These are phyloP conservation scores for Timema cristinae DNA, from an alignment of 2,888 invertebrate species.

Conservation along the genomic window DNA sequence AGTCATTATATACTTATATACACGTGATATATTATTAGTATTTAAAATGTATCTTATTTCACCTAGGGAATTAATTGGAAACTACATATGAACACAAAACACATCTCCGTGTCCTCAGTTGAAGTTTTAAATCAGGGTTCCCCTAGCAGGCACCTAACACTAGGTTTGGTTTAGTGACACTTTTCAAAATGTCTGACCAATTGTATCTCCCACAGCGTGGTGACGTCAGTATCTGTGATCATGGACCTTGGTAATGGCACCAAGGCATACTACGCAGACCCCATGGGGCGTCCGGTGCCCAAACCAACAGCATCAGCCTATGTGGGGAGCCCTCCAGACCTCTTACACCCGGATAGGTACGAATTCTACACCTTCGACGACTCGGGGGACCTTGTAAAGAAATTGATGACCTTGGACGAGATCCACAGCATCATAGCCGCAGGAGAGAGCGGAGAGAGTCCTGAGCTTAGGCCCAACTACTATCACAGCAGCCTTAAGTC, in stretches of 20 bases:
- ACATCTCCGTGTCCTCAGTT: background rate
- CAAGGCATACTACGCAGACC: slow-evolving; percentile 62
- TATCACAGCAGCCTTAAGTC: slow-evolving; percentile 49
- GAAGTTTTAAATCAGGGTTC: no score
- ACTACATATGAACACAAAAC: no score
- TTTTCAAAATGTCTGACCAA: background rate
- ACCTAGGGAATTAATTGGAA: no score
- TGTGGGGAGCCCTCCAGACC: slow-evolving; percentile 65
- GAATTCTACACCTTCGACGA: slow-evolving; percentile 86
- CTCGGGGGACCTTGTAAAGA: slow-evolving; percentile 74
- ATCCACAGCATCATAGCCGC: slow-evolving; percentile 81
- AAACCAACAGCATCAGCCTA: slow-evolving; percentile 50
- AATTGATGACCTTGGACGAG: slow-evolving; percentile 79
- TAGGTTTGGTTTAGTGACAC: background rate
- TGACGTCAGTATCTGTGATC: slow-evolving; percentile 61
- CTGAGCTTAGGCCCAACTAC: slow-evolving; percentile 41
- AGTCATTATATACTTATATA: no score
- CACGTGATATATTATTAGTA: no score
- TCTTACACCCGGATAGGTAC: slow-evolving; percentile 77
- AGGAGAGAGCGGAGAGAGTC: slow-evolving; percentile 61
- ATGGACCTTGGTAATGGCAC: slow-evolving; percentile 53
- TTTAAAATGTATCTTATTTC: no score
- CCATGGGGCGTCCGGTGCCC: slow-evolving; percentile 62
- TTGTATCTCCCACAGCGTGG: slow-evolving; percentile 51
- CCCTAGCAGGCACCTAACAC: background rate